Percentiles rank a stretch among this genome's conserved stretches.
Evolutionary conservation across 2,113 vertebrate genomes (phyloP).

Genomic region (Nycticryphes semicollaris): DNA sequence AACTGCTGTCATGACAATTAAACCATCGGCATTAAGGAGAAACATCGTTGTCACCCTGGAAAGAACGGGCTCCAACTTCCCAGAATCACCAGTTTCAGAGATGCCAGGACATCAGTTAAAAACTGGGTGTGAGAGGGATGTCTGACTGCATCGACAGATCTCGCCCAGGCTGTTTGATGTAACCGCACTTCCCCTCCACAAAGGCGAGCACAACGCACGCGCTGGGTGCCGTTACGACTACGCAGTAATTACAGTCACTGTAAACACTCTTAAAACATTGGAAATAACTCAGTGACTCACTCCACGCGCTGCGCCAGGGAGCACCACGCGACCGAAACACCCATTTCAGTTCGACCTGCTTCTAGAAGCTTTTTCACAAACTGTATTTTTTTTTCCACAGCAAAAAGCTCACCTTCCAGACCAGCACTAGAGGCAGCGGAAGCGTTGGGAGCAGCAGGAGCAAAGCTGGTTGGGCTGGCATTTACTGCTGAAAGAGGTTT

Average conservation of each 20-base stretch:
- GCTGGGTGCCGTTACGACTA: neutral
- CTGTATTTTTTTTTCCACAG: neutral
- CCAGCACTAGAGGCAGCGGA: neutral
- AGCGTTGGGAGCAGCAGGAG: neutral
- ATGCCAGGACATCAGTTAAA: neutral
- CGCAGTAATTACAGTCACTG: neutral
- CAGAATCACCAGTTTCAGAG: neutral
- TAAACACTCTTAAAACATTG: neutral
- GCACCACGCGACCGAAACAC: neutral
- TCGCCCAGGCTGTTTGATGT: neutral
- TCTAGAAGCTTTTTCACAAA: neutral
- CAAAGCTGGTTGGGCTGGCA: neutral
- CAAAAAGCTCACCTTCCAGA: conserved; percentile 21
- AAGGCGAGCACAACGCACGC: fast-evolving
- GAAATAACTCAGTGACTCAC: neutral
- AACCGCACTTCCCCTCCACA: neutral
- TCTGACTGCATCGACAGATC: neutral
- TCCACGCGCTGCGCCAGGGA: fast-evolving
- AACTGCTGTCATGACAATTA: neutral
- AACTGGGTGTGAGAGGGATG: neutral
- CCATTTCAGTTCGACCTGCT: neutral
- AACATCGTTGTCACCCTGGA: neutral
- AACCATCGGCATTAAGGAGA: neutral
- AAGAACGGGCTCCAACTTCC: neutral
- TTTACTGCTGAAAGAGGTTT: neutral